These are phyloP conservation scores for Danionella dracula DNA, from an alignment of 2,797 vertebrate genomes.

Conservation along the genomic window DNA sequence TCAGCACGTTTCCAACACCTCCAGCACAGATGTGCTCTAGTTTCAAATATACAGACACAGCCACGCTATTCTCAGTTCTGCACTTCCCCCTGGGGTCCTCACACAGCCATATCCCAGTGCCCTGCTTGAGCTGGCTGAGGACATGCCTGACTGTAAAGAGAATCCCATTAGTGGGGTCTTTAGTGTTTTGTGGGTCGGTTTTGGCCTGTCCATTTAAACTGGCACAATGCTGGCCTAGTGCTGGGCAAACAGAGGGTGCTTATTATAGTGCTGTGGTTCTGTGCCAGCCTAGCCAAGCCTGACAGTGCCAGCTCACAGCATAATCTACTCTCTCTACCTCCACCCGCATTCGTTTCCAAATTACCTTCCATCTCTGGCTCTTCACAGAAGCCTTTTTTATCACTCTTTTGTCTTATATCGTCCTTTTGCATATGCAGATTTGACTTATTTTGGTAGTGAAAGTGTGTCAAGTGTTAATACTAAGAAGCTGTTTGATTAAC, in stretches of 20 bases:
- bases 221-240: constrained; percentile 18
- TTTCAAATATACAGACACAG: neutral
- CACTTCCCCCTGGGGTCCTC: neutral
- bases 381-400: neutral
- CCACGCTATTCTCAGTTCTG: constrained; percentile 15
- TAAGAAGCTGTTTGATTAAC: neutral
- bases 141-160: constrained; percentile 37
- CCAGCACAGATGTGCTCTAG: constrained; percentile 28
- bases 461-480: neutral
- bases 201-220: constrained; percentile 25
- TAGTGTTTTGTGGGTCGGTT: constrained; percentile 31
- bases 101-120: neutral
- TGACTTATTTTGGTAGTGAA: neutral
- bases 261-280: constrained; percentile 30
- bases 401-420: neutral
- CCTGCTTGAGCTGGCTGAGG: constrained; percentile 22
- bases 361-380: constrained; percentile 2
- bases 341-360: constrained; percentile 1
- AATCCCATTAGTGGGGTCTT: constrained; percentile 42
- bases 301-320: constrained; percentile 29
- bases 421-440: neutral
- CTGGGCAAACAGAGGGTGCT: constrained; percentile 44
- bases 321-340: constrained; percentile 31
- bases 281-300: constrained; percentile 33
- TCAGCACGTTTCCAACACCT: constrained; percentile 9